Conservation (phyloP, 2,888 invertebrate species). For the Caenorhabditis virilis region DNA sequence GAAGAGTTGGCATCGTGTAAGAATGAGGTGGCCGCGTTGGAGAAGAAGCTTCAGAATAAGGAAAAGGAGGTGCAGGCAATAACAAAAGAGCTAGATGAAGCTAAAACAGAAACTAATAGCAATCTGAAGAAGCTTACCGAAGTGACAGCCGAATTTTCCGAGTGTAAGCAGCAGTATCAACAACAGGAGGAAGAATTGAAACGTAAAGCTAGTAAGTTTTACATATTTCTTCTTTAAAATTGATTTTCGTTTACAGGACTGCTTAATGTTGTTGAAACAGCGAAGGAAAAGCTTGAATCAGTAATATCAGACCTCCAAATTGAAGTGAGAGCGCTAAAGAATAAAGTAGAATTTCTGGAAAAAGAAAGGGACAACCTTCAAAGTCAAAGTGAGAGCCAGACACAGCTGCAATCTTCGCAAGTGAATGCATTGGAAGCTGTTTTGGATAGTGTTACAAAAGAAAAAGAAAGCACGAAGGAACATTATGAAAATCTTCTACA, state of each 20-base stretch:
- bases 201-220: slow-evolving; percentile 46
- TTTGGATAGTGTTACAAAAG: slow-evolving; percentile 66
- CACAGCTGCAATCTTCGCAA: slow-evolving; percentile 66
- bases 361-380: slow-evolving; percentile 67
- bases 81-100: slow-evolving; percentile 62
- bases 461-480: slow-evolving; percentile 66
- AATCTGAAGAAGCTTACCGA: slow-evolving; percentile 48
- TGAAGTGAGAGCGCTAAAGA: slow-evolving; percentile 66
- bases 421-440: slow-evolving; percentile 68
- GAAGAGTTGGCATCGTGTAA: slow-evolving; percentile 65
- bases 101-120: slow-evolving; percentile 58
- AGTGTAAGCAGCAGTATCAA: slow-evolving; percentile 47
- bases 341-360: slow-evolving; percentile 67
- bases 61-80: slow-evolving; percentile 63
- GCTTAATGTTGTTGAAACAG: slow-evolving; percentile 58
- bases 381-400: slow-evolving; percentile 67
- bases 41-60: slow-evolving; percentile 63
- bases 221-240: slow-evolving; percentile 8
- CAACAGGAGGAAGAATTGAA: slow-evolving; percentile 61
- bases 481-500: slow-evolving; percentile 64
- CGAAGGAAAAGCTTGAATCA: slow-evolving; percentile 58
- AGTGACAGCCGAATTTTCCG: slow-evolving; percentile 44
- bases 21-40: slow-evolving; percentile 63
- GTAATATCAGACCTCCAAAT: slow-evolving; percentile 64
- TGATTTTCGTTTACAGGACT: slow-evolving; percentile 42